A percentile compares a stretch with the other conserved stretches of the same genome.
Conservation (phyloP, 2,113 vertebrate species). For the Pelusios castaneus region DNA sequence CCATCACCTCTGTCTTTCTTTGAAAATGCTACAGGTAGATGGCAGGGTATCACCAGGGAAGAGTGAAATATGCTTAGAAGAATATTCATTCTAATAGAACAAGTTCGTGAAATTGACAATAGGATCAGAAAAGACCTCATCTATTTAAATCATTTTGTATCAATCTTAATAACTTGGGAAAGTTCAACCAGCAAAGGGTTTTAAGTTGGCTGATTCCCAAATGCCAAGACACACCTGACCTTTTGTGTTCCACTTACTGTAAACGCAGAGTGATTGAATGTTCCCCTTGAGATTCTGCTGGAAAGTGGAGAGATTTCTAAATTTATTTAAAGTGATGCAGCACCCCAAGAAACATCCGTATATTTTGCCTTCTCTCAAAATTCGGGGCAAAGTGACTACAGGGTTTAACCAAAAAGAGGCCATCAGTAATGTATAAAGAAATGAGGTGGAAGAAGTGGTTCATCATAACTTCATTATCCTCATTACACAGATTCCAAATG, state of each 20-base stretch:
- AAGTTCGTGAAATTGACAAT: conserved; percentile 15
- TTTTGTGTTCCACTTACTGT: conserved; percentile 62
- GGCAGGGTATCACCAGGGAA: not conserved
- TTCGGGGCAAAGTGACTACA: not conserved
- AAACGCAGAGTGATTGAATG: conserved; percentile 56
- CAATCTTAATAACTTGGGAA: conserved; percentile 55
- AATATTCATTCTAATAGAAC: conserved; percentile 33
- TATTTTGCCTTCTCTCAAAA: conserved; percentile 35
- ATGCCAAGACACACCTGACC: conserved; percentile 29
- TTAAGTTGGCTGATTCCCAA: conserved; percentile 52
- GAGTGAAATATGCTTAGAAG: not conserved
- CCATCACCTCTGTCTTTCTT: conserved; percentile 5
- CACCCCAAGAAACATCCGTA: conserved; percentile 5
- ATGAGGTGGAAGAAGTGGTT: not conserved
- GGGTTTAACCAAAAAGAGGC: conserved; percentile 41
- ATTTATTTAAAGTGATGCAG: conserved; percentile 14
- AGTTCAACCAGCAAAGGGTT: conserved; percentile 42
- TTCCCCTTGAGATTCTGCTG: conserved; percentile 52
- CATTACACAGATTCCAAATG: not conserved
- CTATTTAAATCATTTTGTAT: conserved; percentile 48
- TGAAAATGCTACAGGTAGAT: not conserved
- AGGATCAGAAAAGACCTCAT: conserved; percentile 31
- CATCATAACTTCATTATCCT: not conserved
- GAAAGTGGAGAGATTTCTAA: conserved; percentile 27
- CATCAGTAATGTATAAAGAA: not conserved